These are phyloP conservation scores for Uropsilus gracilis DNA, from an alignment of 2,113 vertebrate genomes.

Conservation along the genomic window DNA sequence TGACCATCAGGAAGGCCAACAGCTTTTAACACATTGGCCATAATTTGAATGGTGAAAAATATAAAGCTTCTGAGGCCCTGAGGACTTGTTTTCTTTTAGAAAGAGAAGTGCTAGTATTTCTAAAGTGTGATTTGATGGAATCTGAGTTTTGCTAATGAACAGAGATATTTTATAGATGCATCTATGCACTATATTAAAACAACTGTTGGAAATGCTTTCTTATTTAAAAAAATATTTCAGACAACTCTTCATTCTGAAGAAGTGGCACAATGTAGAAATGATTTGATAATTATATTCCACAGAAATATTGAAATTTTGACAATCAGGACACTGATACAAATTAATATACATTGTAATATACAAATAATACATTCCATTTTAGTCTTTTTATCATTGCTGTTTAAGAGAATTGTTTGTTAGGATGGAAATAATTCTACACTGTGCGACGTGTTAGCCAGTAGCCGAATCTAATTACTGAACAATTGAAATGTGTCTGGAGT, in stretches of 20 bases:
- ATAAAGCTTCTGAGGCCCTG: constrained; percentile 72
- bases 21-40: constrained; percentile 62
- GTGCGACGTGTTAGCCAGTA: background rate
- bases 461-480: background rate
- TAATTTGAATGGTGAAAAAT: constrained; percentile 77
- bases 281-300: background rate
- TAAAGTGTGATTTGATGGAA: constrained; percentile 74
- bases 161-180: constrained; percentile 67
- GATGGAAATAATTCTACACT: background rate
- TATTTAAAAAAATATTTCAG: background rate
- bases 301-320: background rate
- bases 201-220: constrained; percentile 36
- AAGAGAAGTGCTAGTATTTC: constrained; percentile 39
- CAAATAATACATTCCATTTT: background rate
- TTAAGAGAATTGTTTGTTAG: background rate
- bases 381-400: background rate
- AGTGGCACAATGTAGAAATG: background rate
- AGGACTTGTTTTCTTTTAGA: background rate
- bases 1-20: constrained; percentile 70
- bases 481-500: background rate
- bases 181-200: constrained; percentile 15
- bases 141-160: constrained; percentile 76
- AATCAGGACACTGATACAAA: background rate
- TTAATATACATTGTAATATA: background rate
- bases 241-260: background rate